Evolutionary conservation across 2,888 invertebrate genomes (phyloP), one percentile per base, ranked within the genome.

Genomic region (Arrhopalites spinosus): DNA sequence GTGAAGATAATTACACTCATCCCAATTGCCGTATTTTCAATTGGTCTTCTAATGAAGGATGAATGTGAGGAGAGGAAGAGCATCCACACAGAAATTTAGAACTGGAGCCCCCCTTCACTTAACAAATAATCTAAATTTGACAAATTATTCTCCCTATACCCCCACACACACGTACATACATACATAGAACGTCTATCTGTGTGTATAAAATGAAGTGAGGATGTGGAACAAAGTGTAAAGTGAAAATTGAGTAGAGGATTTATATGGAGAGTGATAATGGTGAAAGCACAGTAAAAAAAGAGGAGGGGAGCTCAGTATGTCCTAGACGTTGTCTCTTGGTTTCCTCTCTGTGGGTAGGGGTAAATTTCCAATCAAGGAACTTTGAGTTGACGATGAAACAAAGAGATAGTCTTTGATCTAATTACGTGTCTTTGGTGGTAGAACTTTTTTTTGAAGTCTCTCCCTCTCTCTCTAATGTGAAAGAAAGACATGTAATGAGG

Each of bases 361-460:
- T 66, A 45, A 66, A 66, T 66, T 43, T 59, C 59, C 59, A 59
- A 59, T 59, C 66, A 25, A n/a, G n/a, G n/a, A n/a, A 66, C 45
- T 66, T 5, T 11, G 2, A 25, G 59, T 66, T 43, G 66, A 66
- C 23, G 66, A 43, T 23, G 66, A 71, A 50, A 68, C 68, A 68
- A 68, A 50, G 66, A 56, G 36, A 36, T 50, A 50, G 68, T 45
- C 68, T 68, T 68, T 71, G 43, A 71, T 71, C 43, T 71, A 71
- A 71, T 71, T 71, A 71, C 43, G 53, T 56, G 29, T 36, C 23
- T 70, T 59, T 50, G n/a, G 47, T n/a, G 50, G 5, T 13, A 20
- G 29, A 43, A 50, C 64, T 64, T 27, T 61, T 13, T 25, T 56
- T 70, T 70, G 59, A 70, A 59, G 59, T 70, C 56, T 59, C 53